These are phyloP conservation scores for Garra rufa DNA, from an alignment of 2,113 vertebrate genomes.

Conservation along the genomic window DNA sequence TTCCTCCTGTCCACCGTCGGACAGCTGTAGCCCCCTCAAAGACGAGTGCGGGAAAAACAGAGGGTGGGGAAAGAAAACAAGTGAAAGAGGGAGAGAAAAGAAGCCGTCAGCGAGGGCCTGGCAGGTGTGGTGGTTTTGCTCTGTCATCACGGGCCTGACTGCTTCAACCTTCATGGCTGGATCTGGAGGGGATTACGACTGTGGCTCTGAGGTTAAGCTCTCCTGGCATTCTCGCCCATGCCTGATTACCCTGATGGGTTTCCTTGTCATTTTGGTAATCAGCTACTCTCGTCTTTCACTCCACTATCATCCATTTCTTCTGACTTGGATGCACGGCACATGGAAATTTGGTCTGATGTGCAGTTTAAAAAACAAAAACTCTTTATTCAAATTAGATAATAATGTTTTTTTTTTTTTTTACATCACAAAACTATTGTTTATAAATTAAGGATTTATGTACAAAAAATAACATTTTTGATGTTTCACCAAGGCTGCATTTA, in stretches of 20 bases:
- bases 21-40: constrained; percentile 42
- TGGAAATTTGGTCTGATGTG: neutral
- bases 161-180: constrained; percentile 36
- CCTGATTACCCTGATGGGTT: constrained; percentile 31
- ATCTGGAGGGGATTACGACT: constrained; percentile 48
- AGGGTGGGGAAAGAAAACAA: constrained; percentile 31
- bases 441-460: neutral
- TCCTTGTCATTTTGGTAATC: constrained; percentile 1
- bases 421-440: neutral
- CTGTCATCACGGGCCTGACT: constrained; percentile 40
- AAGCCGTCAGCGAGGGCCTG: constrained; percentile 50
- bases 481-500: neutral
- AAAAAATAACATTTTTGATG: neutral
- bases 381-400: neutral
- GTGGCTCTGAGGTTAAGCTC: constrained; percentile 45
- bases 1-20: constrained; percentile 39
- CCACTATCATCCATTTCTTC: neutral
- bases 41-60: constrained; percentile 38
- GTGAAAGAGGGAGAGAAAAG: constrained; percentile 51
- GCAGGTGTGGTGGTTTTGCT: constrained; percentile 59
- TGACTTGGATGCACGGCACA: neutral
- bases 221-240: constrained; percentile 20
- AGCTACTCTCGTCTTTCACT: constrained; percentile 5
- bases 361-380: neutral
- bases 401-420: neutral